Evolutionary conservation across 1,140 invertebrate genomes (phyloP).

Genomic region (Diachasma alloeum): DNA sequence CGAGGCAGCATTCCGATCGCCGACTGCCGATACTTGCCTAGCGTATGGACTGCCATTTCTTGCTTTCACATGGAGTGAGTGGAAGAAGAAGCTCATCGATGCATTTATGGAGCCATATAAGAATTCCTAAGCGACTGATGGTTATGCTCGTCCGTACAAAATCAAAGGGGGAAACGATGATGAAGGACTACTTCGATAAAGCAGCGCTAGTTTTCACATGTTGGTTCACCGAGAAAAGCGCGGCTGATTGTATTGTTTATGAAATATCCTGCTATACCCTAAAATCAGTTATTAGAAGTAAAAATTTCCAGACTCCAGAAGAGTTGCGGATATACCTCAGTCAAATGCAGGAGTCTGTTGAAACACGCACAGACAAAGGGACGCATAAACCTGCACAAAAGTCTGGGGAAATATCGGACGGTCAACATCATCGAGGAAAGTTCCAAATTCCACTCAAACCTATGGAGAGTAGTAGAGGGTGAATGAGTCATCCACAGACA

Average conservation of each 20-base stretch:
- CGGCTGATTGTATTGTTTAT: conserved; percentile 23
- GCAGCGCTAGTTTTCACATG: conserved; percentile 20
- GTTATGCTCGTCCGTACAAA: no score
- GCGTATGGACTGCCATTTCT: conserved; percentile 33
- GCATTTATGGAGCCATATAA: conserved; percentile 37
- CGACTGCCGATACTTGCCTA: neutral
- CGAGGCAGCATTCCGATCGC: neutral
- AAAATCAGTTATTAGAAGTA: conserved; percentile 4
- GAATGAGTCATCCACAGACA: no score
- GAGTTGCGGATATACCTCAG: conserved; percentile 17
- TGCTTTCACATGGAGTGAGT: conserved; percentile 46
- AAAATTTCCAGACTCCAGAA: conserved; percentile 17
- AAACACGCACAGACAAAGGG: neutral
- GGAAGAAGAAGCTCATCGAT: conserved; percentile 44
- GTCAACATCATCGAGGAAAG: neutral
- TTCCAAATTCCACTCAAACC: neutral
- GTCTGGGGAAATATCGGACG: neutral
- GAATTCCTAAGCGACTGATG: neutral
- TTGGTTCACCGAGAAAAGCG: conserved; percentile 17
- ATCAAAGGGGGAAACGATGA: no score
- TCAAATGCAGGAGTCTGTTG: neutral
- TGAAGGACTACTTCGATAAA: conserved; percentile 27
- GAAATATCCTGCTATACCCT: conserved; percentile 19
- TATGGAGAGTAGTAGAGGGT: neutral
- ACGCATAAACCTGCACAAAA: neutral